These are phyloP conservation scores for Ectobius pallidus DNA, from an alignment of 2,888 invertebrate genomes.

Conservation along the genomic window DNA sequence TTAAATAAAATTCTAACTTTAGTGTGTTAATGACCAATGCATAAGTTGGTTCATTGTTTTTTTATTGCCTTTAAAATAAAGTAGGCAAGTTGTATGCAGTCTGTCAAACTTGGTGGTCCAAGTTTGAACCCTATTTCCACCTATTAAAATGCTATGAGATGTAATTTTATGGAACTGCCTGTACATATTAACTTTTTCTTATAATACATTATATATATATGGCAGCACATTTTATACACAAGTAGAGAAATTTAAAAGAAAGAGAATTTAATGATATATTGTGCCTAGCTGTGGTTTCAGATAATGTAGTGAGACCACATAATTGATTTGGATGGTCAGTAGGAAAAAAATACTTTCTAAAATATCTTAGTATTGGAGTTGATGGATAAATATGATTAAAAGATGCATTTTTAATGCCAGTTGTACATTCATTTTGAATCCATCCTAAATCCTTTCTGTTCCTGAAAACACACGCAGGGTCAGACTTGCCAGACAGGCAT, in stretches of 20 bases:
- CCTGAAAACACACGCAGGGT: too few relatives aligned
- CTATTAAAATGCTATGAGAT: constrained; percentile 3
- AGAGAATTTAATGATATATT: constrained; percentile 18
- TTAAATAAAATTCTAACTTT: too few relatives aligned
- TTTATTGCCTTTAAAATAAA: background rate
- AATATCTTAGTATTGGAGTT: constrained; percentile 27
- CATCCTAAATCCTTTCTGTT: background rate
- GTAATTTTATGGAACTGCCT: constrained; percentile 27
- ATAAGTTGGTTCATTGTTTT: background rate
- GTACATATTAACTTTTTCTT: constrained; percentile 21
- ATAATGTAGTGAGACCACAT: constrained; percentile 31
- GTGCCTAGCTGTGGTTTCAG: constrained; percentile 33
- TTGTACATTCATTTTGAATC: constrained; percentile 1
- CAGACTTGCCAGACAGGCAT: too few relatives aligned
- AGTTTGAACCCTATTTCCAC: background rate
- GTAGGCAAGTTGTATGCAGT: background rate
- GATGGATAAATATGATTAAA: constrained; percentile 22
- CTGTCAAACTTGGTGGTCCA: background rate
- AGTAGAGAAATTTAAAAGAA: constrained; percentile 24
- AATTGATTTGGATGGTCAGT: constrained; percentile 32
- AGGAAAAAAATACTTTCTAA: constrained; percentile 31
- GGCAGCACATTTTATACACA: constrained; percentile 37
- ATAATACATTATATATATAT: constrained; percentile 24
- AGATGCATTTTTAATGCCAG: constrained; percentile 10
- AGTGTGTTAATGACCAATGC: too few relatives aligned